Evolutionary conservation across 30 jellyfish, hydroid and myxozoan genomes (phyloP), one percentile per base, ranked within the genome.

Genomic region (Mastigias papua): DNA sequence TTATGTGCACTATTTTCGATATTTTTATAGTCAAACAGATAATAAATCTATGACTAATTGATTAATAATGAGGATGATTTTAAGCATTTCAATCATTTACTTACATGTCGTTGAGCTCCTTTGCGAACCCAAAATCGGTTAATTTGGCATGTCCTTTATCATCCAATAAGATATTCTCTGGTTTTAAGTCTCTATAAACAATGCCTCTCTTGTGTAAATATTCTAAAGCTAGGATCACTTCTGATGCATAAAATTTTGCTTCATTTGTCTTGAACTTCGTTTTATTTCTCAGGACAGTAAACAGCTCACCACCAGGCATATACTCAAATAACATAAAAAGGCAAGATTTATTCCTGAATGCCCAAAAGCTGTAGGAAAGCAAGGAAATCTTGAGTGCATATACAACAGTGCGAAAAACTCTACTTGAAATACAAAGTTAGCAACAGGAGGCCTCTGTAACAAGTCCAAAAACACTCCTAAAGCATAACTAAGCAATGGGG

Each of bases 251-350:
- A 77, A 95, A 95, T 25, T 37, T 65, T 26, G 99, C 96, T 22
- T 81, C 90, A 16, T 83, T 32, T 7, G 93, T 61, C 32, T 92
- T 46, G 88, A 95, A 89, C 34, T 90, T 92, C 48, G 82, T 93
- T 32, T 62, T 80, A 34, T 86, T 86, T 64, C 97, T 89, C 73
- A 95, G 46, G 78, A 91, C 90, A 5, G 99, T 85, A 81, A 95
- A 95, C 63, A 95, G 91, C 35, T 95, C 99, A n/a, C 99, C 99
- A 21, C 99, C 99, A 11, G 99, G 88, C 5, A 95, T 86, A 80
- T 78, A 95, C 78, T 95, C 99, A 54, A 95, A 78, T 35, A 95
- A 34, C 93, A 95, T 80, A 46, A 91, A 95, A n/a, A 95, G 31
- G 65, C 99, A 86, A 7, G 91, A 69, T 2, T 64, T 66, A 28